These are phyloP conservation scores for Streptopelia turtur DNA, from an alignment of 2,797 vertebrate genomes.

Conservation along the genomic window DNA sequence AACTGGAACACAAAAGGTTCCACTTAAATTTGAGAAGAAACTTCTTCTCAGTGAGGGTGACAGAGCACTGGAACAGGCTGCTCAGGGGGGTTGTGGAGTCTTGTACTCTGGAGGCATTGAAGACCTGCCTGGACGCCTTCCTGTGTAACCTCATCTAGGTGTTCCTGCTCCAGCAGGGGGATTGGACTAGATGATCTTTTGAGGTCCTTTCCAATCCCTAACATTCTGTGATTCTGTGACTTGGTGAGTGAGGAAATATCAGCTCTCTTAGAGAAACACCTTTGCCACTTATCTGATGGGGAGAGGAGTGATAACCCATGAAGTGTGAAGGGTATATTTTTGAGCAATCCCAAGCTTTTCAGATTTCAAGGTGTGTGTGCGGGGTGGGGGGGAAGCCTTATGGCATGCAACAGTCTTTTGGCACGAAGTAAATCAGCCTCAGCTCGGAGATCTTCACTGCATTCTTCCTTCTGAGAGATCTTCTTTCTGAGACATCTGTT, in stretches of 20 bases:
- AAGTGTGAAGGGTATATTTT: not conserved
- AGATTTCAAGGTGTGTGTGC: not conserved
- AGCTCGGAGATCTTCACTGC: not conserved
- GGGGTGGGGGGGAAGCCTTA: not conserved
- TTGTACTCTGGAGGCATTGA: too few relatives aligned
- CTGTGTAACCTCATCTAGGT: too few relatives aligned
- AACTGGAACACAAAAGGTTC: too few relatives aligned
- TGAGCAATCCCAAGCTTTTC: not conserved
- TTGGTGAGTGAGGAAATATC: not conserved
- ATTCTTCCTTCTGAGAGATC: not conserved
- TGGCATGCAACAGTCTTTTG: not conserved
- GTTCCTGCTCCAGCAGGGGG: too few relatives aligned
- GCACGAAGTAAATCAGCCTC: not conserved
- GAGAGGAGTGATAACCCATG: not conserved
- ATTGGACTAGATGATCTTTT: too few relatives aligned
- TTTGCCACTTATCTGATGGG: not conserved
- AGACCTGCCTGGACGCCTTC: too few relatives aligned
- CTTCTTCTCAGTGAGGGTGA: too few relatives aligned
- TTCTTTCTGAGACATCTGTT: not conserved
- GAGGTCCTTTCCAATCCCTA: too few relatives aligned
- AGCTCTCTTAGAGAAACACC: not conserved
- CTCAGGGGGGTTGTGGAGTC: too few relatives aligned
- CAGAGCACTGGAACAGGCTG: too few relatives aligned
- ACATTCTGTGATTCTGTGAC: too few relatives aligned
- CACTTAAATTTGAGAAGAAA: too few relatives aligned